Conservation (phyloP, 2,113 vertebrate species). For the Oplegnathus fasciatus region DNA sequence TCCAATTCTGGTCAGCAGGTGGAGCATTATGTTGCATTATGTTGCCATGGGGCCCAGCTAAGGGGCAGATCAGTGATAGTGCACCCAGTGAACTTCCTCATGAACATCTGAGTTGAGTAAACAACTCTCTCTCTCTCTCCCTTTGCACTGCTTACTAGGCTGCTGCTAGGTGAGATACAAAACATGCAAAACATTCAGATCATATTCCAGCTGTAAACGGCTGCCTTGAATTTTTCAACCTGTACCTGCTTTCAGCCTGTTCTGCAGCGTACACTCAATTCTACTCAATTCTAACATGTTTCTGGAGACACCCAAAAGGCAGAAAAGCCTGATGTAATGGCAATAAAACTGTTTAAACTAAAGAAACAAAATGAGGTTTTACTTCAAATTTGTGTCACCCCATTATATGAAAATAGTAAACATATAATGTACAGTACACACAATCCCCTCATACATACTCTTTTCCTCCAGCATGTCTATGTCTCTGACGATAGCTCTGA, state of each 20-base stretch:
- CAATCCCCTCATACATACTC: slow-evolving; percentile 82
- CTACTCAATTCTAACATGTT: not conserved
- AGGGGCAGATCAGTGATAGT: slow-evolving; percentile 64
- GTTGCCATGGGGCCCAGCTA: slow-evolving; percentile 57
- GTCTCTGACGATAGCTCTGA: slow-evolving; percentile 97
- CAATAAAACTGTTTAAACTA: not conserved
- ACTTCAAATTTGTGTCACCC: not conserved
- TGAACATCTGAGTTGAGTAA: slow-evolving; percentile 62
- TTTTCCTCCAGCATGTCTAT: slow-evolving; percentile 93
- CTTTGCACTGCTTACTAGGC: slow-evolving; percentile 21
- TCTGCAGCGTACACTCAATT: not conserved
- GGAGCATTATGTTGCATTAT: slow-evolving; percentile 28
- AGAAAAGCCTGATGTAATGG: not conserved
- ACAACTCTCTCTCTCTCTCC: slow-evolving; percentile 63
- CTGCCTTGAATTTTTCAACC: not conserved
- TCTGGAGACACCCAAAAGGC: not conserved
- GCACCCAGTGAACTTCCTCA: slow-evolving; percentile 76
- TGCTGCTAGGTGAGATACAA: slow-evolving; percentile 32
- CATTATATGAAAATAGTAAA: not conserved
- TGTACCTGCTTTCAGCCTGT: not conserved
- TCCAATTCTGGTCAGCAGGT: slow-evolving; percentile 63
- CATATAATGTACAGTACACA: not conserved
- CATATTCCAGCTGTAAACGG: slow-evolving; percentile 36
- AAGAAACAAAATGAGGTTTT: not conserved
- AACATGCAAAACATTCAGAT: slow-evolving; percentile 52